phyloP scores from a whole-genome alignment of 2,113 vertebrate genomes.

The Phylloscopus trochiloides region DNA sequence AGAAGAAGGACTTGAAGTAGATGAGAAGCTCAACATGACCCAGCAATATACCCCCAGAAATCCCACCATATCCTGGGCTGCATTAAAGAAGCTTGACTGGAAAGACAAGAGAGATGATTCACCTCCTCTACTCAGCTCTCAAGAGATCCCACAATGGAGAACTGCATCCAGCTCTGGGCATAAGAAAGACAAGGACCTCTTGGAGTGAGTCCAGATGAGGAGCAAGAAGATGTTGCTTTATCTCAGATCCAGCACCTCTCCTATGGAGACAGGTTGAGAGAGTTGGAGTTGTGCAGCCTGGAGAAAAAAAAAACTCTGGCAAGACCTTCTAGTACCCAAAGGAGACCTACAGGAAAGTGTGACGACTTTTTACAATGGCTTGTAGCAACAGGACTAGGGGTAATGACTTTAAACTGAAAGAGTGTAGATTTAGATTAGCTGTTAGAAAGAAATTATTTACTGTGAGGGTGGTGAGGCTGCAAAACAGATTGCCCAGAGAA shows the following conservation, averaged over 20 bases:
- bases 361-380: no score
- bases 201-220: background rate
- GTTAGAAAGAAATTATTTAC: background rate
- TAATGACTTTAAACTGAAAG: background rate
- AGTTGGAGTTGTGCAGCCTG: background rate
- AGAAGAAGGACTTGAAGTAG: background rate
- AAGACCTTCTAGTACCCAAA: background rate
- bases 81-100: background rate
- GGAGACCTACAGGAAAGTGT: background rate
- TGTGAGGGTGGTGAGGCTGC: background rate
- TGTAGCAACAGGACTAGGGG: background rate
- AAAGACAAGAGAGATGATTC: background rate
- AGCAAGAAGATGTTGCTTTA: background rate
- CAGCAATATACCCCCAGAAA: background rate
- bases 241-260: fast-evolving
- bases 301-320: background rate
- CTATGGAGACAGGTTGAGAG: background rate
- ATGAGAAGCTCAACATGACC: background rate
- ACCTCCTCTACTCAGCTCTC: background rate
- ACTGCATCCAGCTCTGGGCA: background rate
- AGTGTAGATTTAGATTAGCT: background rate
- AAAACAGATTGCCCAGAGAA: background rate
- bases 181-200: background rate
- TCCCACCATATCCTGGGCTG: background rate
- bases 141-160: background rate